A percentile compares a stretch with the other conserved stretches of the same genome.
These are phyloP conservation scores for Temnothorax unifasciatus DNA, from an alignment of 2,888 invertebrate genomes.

Conservation along the genomic window DNA sequence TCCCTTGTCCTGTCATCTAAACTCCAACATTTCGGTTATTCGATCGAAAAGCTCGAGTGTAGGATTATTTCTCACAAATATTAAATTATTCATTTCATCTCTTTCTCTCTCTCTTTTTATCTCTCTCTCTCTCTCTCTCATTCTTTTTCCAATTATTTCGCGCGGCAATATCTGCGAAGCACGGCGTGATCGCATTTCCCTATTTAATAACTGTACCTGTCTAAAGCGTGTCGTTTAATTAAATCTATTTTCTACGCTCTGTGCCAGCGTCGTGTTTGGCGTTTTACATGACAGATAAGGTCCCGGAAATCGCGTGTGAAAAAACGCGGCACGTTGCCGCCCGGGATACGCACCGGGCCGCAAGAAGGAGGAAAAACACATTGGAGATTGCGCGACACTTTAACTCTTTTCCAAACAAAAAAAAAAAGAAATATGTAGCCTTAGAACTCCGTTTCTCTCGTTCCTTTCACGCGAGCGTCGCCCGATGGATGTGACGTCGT, in stretches of 20 bases:
- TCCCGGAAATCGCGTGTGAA: conserved; percentile 11
- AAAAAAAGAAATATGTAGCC: conserved; percentile 43
- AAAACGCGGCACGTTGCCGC: neutral
- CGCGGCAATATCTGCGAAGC: conserved; percentile 34
- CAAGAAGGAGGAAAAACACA: conserved; percentile 15
- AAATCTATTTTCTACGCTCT: conserved; percentile 57
- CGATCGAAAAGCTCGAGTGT: conserved; percentile 23
- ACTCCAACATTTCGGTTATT: neutral
- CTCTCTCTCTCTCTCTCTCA: neutral
- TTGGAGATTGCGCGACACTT: conserved; percentile 54
- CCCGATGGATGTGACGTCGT: conserved; percentile 54
- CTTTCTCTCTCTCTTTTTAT: neutral
- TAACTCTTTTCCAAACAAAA: conserved; percentile 64
- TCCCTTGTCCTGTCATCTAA: neutral
- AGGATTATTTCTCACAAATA: conserved; percentile 17
- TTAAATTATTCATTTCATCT: conserved; percentile 11
- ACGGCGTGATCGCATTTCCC: conserved; percentile 46
- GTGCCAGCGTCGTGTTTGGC: conserved; percentile 55
- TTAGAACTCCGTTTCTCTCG: conserved; percentile 68
- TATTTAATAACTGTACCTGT: conserved; percentile 56
- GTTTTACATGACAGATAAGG: conserved; percentile 51
- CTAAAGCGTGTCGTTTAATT: conserved; percentile 57
- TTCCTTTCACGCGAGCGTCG: conserved; percentile 61
- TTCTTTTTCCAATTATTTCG: neutral
- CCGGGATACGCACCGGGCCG: conserved; percentile 8